Conservation (phyloP, 2,888 invertebrate genomes). For the Calameuta pallipes region DNA sequence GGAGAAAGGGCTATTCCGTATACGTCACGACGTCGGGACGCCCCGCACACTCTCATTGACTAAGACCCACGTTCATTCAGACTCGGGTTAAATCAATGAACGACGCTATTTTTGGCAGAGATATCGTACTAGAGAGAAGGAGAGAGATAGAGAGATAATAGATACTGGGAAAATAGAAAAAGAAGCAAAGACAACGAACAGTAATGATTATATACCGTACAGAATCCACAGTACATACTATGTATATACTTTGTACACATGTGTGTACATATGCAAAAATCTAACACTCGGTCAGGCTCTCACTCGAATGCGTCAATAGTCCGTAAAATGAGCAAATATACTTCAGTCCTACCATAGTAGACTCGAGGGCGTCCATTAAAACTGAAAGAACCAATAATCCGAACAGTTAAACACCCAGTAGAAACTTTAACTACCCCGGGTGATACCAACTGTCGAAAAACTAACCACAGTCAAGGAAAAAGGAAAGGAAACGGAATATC, state of each 20-base stretch:
- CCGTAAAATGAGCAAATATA: slow-evolving; percentile 35
- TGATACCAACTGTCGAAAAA: not conserved
- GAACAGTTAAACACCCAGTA: not conserved
- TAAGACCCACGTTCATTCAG: slow-evolving; percentile 19
- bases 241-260: not conserved
- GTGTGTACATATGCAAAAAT: slow-evolving; percentile 23
- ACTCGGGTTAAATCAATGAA: slow-evolving; percentile 49
- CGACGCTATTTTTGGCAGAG: slow-evolving; percentile 48
- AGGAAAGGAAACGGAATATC: too few species aligned
- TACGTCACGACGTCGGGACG: slow-evolving; percentile 15
- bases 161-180: not conserved
- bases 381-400: not conserved
- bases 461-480: not conserved
- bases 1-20: not conserved
- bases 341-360: slow-evolving; percentile 29
- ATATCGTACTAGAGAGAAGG: slow-evolving; percentile 11
- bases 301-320: slow-evolving; percentile 14
- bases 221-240: not conserved
- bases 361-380: slow-evolving; percentile 35
- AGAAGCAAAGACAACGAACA: not conserved
- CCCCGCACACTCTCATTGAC: slow-evolving; percentile 31
- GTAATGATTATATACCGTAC: not conserved
- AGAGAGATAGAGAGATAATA: not conserved
- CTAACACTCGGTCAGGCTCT: slow-evolving; percentile 8
- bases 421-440: not conserved